Base-by-base conservation (phyloP, 2,888 invertebrate species). In the Trichogramma evanescens region DNA sequence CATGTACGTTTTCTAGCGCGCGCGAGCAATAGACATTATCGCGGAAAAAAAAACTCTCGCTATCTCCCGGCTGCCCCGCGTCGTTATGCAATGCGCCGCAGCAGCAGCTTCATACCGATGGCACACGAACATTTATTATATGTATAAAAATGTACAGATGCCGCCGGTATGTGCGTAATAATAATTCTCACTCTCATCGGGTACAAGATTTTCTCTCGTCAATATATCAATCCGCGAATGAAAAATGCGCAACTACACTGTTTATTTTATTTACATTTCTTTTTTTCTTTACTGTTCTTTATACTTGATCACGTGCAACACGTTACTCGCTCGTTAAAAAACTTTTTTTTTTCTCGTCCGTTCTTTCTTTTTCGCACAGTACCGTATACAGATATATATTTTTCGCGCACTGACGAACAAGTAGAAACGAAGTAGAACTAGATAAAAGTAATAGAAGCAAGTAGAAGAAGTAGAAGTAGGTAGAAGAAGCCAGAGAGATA, bases 401-500 rank as follows among this genome's bases (percentile, higher is more conserved):
- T 26, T 4, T 26, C 38, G 51, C 13, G 50, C 49, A 59, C 40
- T 59, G 39, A 42, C 48, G 40, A 43, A 42, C n/a, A 5, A 43
- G 38, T 5, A 7, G 10, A 42, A 41, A 26, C 38, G 38, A 10
- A 42, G 13, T 26, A 39, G 46, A 50, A 57, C 44, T 26, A 50
- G 5, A 50, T 9, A 45, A 45, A 45, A 45, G n/a, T 8, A 45
- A 45, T 9, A 45, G n/a, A 45, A 45, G n/a, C 13, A 45, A 45
- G 8, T 45, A 46, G 9, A 10, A 46, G 54, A 57, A 10, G 10
- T 6, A 7, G 42, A 39, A 13, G 8, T 45, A 54, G 40, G 8
- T 45, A 54, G 40, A 50, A 58, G 56, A 7, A 42, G 60, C 62
- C 56, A 50, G 55, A 62, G 62, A 60, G 70, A 77, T 77, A 77